These are phyloP conservation scores for Amaurobius ferox DNA, from an alignment of 2,888 invertebrate genomes.

Conservation along the genomic window DNA sequence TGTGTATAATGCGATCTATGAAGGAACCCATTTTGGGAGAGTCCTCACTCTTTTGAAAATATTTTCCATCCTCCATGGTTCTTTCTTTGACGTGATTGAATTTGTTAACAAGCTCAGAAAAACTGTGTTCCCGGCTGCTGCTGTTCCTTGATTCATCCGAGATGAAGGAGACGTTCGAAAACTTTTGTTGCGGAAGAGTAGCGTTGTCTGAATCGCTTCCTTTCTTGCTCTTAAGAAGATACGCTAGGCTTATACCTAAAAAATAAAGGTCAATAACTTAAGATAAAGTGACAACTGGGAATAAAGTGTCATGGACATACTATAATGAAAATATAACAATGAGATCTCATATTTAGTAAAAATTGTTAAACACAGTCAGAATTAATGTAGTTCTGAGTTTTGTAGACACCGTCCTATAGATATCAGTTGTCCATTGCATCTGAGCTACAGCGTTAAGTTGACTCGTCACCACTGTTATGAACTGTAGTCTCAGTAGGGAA, in stretches of 20 bases:
- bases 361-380: too few species aligned
- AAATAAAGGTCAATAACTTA: too few species aligned
- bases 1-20: conserved; percentile 19
- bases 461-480: too few species aligned
- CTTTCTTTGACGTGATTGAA: conserved; percentile 29
- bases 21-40: conserved; percentile 10
- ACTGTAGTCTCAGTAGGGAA: too few species aligned
- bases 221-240: conserved; percentile 36
- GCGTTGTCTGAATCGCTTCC: conserved; percentile 23
- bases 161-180: conserved; percentile 30
- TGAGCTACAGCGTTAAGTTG: too few species aligned
- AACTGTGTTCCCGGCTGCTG: not conserved
- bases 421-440: too few species aligned
- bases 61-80: not conserved
- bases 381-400: too few species aligned
- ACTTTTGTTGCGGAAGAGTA: conserved; percentile 26
- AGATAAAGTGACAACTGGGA: too few species aligned
- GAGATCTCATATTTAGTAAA: too few species aligned
- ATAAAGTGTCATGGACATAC: too few species aligned
- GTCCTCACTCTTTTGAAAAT: not conserved
- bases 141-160: conserved; percentile 17
- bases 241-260: conserved; percentile 46
- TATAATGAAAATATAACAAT: too few species aligned
- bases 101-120: conserved; percentile 29
- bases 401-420: too few species aligned